phyloP scores from a whole-genome alignment of 2,888 invertebrate genomes.

The Penaeus monodon region DNA sequence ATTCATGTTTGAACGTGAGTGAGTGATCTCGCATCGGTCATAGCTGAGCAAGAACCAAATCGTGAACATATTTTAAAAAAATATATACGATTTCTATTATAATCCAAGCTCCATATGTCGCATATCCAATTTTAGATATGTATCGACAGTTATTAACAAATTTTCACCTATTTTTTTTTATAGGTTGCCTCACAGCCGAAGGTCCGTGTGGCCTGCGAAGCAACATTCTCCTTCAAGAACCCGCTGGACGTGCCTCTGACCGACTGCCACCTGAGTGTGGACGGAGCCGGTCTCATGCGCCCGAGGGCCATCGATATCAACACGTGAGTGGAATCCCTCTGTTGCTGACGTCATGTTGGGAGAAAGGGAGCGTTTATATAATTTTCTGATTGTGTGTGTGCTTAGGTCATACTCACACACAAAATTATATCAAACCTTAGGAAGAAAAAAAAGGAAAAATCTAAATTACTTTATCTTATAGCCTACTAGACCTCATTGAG shows the following conservation, averaged over 20 bases:
- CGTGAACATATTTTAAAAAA: too few species aligned
- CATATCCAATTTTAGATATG: too few species aligned
- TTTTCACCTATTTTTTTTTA: not conserved
- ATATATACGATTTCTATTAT: too few species aligned
- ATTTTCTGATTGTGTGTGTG: slow-evolving; percentile 9
- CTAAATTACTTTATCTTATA: too few species aligned
- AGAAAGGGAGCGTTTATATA: not conserved
- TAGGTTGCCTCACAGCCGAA: not conserved
- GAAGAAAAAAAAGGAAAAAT: too few species aligned
- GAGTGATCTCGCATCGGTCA: too few species aligned
- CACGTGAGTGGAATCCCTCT: slow-evolving; percentile 59
- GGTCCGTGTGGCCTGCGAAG: slow-evolving; percentile 66
- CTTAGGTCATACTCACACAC: not conserved
- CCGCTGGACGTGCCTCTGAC: slow-evolving; percentile 77
- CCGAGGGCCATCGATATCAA: slow-evolving; percentile 66
- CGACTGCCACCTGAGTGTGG: slow-evolving; percentile 70
- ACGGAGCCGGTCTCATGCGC: slow-evolving; percentile 69
- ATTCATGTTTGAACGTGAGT: too few species aligned
- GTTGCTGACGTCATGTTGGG: not conserved
- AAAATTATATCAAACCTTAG: too few species aligned
- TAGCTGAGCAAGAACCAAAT: too few species aligned
- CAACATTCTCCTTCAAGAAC: slow-evolving; percentile 75
- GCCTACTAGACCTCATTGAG: too few species aligned
- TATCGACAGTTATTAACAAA: too few species aligned
- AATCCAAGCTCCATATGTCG: too few species aligned